These are phyloP conservation scores for Ptilonorhynchus violaceus DNA, from an alignment of 2,113 vertebrate genomes.

Conservation along the genomic window DNA sequence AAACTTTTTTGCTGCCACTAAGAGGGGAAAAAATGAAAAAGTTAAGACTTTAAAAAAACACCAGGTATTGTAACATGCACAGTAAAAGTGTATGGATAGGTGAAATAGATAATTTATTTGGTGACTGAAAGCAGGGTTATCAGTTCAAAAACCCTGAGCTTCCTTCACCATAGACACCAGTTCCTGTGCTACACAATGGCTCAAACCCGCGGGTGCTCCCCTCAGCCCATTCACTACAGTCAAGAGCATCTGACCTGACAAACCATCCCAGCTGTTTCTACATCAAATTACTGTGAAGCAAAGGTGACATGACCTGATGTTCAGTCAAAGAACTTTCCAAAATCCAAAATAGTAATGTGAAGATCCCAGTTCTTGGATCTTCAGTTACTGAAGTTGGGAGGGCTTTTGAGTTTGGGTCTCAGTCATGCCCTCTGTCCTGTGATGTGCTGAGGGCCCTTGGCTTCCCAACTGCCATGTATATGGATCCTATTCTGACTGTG, in stretches of 20 bases:
- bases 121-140: background rate
- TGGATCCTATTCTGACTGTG: background rate
- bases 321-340: background rate
- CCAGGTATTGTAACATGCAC: background rate
- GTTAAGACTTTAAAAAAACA: background rate
- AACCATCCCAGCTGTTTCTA: background rate
- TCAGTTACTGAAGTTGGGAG: background rate
- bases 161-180: background rate
- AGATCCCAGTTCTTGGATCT: background rate
- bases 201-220: background rate
- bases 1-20: background rate
- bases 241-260: background rate
- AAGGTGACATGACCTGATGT: background rate
- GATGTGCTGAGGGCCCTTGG: background rate
- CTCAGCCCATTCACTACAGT: background rate
- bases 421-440: background rate
- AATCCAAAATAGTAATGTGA: background rate
- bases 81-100: background rate
- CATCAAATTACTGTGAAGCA: background rate
- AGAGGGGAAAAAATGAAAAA: background rate
- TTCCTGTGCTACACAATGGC: background rate
- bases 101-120: background rate
- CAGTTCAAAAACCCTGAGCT: background rate
- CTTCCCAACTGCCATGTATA: background rate
- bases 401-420: background rate